Evolutionary conservation across 2,113 vertebrate species (phyloP), one percentile per base, ranked within the genome.

Genomic region (Sakesphorus luctuosus): DNA sequence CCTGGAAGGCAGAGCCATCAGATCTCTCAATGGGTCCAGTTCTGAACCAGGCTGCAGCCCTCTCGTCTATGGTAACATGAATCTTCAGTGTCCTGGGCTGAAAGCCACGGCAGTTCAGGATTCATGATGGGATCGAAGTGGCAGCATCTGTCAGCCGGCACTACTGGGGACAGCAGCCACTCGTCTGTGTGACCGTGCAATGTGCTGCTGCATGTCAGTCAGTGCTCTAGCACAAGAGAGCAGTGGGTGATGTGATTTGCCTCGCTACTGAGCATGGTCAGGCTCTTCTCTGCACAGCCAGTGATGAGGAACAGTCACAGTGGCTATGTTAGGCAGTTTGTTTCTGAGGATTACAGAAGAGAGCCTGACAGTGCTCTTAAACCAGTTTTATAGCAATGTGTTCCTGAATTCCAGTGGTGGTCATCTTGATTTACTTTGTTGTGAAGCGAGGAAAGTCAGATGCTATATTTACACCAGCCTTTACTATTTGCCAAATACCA

Each of bases 201-300:
- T 8, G 33, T 66, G 72, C 59, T 35, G 33, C 55, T 5, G 2
- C 76, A 7, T 0, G 2, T 24, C 93, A 67, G 62, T 8, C 52
- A 18, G 28, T 0, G 1, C 74, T 50, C 28, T 2, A 18, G 47
- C 15, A 18, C 31, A 21, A 31, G 65, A 17, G 25, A 68, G 58
- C 82, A 38, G 82, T 2, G 35, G 23, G 10, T 75, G 71, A 65
- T 28, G 47, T 50, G 78, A 67, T 75, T 90, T 85, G 65, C 43
- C 69, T 90, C 33, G 0, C 56, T 35, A 2, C 33, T 0, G 0
- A 58, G 36, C 3, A 1, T 1, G 1, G 44, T 21, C 71, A 40
- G 66, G 53, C 26, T 83, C 44, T 80, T 47, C 29, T 47, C 82
- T 49, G 49, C 63, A 6, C 36, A 65, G 78, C 38, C 3, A 0